Conservation (phyloP, 2,888 invertebrate genomes). For the Dendrolimus houi region DNA sequence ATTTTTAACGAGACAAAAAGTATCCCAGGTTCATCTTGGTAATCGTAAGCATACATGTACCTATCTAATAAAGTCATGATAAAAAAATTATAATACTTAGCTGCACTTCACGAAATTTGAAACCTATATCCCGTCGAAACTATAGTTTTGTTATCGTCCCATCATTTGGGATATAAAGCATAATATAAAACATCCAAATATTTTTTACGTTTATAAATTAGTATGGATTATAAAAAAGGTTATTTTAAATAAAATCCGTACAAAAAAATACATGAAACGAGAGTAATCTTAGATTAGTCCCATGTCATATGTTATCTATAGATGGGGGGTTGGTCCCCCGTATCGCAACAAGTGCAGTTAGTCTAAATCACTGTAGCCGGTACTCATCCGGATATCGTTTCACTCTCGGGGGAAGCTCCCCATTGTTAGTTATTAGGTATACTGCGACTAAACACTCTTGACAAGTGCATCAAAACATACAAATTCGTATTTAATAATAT, state of each 20-base stretch:
- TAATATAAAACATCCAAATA: too few relatives aligned
- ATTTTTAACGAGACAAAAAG: too few relatives aligned
- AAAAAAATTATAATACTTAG: not conserved
- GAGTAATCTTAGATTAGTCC: slow-evolving; percentile 51
- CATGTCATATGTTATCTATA: slow-evolving; percentile 49
- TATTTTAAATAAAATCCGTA: too few relatives aligned
- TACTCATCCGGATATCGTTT: slow-evolving; percentile 49
- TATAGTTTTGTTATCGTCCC: slow-evolving; percentile 5
- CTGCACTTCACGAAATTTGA: not conserved
- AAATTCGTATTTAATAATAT: not conserved
- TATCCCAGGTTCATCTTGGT: too few relatives aligned
- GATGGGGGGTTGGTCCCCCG: slow-evolving; percentile 24
- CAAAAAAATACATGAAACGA: slow-evolving; percentile 34
- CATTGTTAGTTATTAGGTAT: slow-evolving; percentile 30
- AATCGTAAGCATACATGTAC: too few relatives aligned
- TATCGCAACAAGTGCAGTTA: slow-evolving; percentile 64
- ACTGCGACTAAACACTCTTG: slow-evolving; percentile 32
- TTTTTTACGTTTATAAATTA: too few relatives aligned
- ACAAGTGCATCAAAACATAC: slow-evolving; percentile 22
- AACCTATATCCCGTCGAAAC: not conserved
- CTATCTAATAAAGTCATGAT: not conserved
- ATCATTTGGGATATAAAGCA: too few relatives aligned
- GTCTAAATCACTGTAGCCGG: slow-evolving; percentile 60
- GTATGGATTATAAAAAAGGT: too few relatives aligned
- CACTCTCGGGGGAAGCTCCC: slow-evolving; percentile 52